Base-by-base conservation (phyloP, 2,797 vertebrate genomes). In the Sebastiscus tertius region DNA sequence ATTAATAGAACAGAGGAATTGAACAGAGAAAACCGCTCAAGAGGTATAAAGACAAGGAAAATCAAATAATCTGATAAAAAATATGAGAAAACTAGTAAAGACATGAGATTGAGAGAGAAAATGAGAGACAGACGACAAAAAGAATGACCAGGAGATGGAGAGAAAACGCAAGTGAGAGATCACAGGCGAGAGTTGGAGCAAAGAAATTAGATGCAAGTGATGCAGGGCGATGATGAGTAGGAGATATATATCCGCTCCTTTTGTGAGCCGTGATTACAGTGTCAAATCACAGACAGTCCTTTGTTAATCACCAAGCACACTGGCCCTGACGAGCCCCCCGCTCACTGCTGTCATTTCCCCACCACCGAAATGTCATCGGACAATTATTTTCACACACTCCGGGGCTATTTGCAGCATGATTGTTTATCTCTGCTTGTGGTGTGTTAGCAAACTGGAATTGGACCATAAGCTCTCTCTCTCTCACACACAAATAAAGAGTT, bases 211-310 rank as follows among this genome's bases (percentile, higher is more conserved):
- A 78, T 24, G 26, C 22, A 65, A 76, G 62, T 7, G 72, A 77
- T 78, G 79, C 74, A 31, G 55, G 16, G 60, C 12, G 10, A 12
- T 75, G 88, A 90, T 87, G 87, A 93, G 79, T 74, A 61, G 75
- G 26, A 77, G 83, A 87, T 79, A 54, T 76, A 83, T 76, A 83
- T 84, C 66, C 5, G 14, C 64, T 85, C 73, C 75, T 80, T 90
- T 92, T 87, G 87, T 90, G 80, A 77, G 77, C 16, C 0, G 65
- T 91, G 91, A 92, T 93, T 91, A 82, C 84, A 75, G 70, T 77
- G 85, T 92, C 87, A 89, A 85, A 91, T 84, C 86, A 75, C 76
- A 85, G 81, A 75, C 72, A 3, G 75, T 20, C 55, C 72, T 88
- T 88, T 91, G 87, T 88, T 88, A 83, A 87, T 88, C 78, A 86